Percentiles rank a stretch among this genome's conserved stretches.
Conservation (phyloP, 2,888 invertebrate species). For the Leptogaster cylindrica region DNA sequence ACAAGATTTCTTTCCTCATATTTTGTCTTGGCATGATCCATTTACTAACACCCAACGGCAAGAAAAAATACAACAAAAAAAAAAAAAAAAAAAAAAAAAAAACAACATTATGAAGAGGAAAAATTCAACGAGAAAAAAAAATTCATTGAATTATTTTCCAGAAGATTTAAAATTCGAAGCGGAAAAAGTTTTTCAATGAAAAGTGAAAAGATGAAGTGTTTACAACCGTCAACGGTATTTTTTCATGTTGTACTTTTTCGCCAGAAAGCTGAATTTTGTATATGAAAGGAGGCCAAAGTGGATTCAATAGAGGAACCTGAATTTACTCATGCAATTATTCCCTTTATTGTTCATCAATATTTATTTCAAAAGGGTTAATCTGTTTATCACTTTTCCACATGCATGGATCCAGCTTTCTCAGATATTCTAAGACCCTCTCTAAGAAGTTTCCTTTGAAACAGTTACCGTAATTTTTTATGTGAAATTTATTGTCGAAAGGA, state of each 20-base stretch:
- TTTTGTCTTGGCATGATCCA: constrained; percentile 1
- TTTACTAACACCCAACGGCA: neutral
- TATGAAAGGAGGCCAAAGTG: no score
- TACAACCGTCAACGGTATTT: neutral
- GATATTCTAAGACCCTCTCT: no score
- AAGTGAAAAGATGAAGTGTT: neutral
- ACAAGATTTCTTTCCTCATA: no score
- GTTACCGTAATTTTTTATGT: no score
- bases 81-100: no score
- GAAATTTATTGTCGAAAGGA: no score
- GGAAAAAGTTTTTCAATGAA: constrained; percentile 8
- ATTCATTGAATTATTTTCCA: constrained; percentile 43
- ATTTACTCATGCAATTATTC: constrained; percentile 16
- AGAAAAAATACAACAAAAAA: no score
- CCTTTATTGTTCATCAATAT: constrained; percentile 26
- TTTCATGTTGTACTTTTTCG: no score
- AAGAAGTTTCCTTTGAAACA: no score
- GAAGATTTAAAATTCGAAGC: constrained; percentile 43
- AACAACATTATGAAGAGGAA: no score
- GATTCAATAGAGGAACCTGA: no score
- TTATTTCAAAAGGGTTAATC: constrained; percentile 30
- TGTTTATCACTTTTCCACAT: constrained; percentile 39
- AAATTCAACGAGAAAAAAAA: constrained; percentile 2
- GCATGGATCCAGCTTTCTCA: constrained; percentile 10
- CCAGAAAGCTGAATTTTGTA: no score